Percentiles rank a stretch among this genome's conserved stretches.
Evolutionary conservation across 2,113 vertebrate species (phyloP).

Genomic region (Spea multiplicata): DNA sequence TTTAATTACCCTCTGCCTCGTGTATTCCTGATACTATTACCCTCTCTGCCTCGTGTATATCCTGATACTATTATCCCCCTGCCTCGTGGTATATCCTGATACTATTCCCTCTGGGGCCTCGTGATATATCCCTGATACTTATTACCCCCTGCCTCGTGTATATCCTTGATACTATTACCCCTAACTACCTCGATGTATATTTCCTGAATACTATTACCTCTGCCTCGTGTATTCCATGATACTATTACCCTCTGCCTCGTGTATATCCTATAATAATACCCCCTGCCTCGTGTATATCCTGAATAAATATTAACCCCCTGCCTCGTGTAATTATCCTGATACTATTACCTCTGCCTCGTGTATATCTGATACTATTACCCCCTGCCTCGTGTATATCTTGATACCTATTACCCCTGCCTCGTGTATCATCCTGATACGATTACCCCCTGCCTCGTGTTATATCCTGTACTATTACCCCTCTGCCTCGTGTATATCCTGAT

Average conservation of each 20-base stretch:
- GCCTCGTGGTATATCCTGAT: no score
- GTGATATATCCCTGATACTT: no score
- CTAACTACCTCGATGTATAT: no score
- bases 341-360: background rate
- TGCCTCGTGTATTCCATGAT: no score
- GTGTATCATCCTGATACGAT: background rate
- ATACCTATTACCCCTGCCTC: background rate
- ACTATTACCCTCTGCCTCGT: no score
- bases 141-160: background rate
- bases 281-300: conserved; percentile 14
- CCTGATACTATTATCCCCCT: background rate
- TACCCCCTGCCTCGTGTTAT: background rate
- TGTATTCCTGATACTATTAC: no score
- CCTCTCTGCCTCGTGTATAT: no score
- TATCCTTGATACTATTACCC: background rate
- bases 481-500: background rate
- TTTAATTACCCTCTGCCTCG: no score
- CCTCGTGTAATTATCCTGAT: background rate
- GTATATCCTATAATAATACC: background rate
- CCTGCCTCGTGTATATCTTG: background rate
- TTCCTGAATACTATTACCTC: no score
- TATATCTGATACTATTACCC: no score
- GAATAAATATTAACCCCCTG: background rate
- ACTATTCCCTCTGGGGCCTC: no score
- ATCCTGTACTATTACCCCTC: background rate